A percentile compares a stretch with the other conserved stretches of the same genome.
These are phyloP conservation scores for Siniperca undulata DNA, from an alignment of 2,797 vertebrate genomes.

Conservation along the genomic window DNA sequence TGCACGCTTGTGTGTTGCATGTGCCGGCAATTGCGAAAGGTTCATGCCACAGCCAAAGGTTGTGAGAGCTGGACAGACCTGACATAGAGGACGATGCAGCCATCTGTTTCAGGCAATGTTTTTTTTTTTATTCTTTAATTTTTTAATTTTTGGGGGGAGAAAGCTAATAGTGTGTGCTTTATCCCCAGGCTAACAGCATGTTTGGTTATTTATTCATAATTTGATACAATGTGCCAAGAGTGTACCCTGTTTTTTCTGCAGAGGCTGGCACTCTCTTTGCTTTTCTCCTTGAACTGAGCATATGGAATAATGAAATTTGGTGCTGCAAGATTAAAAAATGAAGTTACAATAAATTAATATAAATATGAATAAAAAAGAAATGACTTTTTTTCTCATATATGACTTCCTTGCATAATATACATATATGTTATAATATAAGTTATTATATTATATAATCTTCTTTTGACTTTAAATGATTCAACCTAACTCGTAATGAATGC, in stretches of 20 bases:
- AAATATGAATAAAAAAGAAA: constrained; percentile 20
- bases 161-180: constrained; percentile 72
- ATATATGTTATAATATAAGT: background rate
- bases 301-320: constrained; percentile 62
- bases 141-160: constrained; percentile 25
- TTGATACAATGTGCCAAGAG: constrained; percentile 70
- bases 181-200: constrained; percentile 80
- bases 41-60: constrained; percentile 57
- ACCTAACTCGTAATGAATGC: constrained; percentile 5
- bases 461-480: constrained; percentile 31
- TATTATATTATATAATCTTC: constrained; percentile 26
- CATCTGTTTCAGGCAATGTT: constrained; percentile 69
- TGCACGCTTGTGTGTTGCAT: constrained; percentile 29
- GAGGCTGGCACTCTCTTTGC: constrained; percentile 51
- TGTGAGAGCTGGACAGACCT: constrained; percentile 55
- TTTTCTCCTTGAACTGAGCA: constrained; percentile 69
- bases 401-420: constrained; percentile 1
- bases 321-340: constrained; percentile 40
- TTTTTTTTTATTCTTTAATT: constrained; percentile 3
- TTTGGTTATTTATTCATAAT: constrained; percentile 83
- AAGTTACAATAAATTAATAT: constrained; percentile 33
- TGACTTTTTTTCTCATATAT: constrained; percentile 12
- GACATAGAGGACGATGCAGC: constrained; percentile 68
- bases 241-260: constrained; percentile 65
- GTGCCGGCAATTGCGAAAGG: constrained; percentile 38